Base-by-base conservation (phyloP, 2,113 vertebrate genomes). In the Thymallus thymallus region DNA sequence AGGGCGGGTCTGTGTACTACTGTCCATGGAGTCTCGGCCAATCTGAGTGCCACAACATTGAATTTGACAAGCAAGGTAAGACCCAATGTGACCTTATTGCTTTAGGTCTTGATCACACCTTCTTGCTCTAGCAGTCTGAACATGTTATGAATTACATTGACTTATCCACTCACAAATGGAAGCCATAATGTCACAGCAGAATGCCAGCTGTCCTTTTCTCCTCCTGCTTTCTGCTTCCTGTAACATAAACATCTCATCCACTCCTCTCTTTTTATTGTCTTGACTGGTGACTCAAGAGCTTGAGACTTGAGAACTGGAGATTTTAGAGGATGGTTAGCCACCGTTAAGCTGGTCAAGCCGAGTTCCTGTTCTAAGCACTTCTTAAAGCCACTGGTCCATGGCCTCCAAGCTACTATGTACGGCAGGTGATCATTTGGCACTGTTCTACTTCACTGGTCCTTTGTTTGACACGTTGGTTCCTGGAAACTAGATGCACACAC, bases 1-100 rank as follows among this genome's bases (percentile, higher is more conserved):
- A 96, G 78, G 95, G 95, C 9, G 96, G 96, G 3, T 93, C 95
- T 0, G 96, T 97, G 48, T 97, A 94, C 88, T 92, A 95, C 90
- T 98, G 96, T 73, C 94, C 95, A 3, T 97, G 96, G 96, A 83
- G 85, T 61, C 69, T 82, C 60, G 55, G 82, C 77, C 86, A 85
- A 71, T 73, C 90, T 0, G 65, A 91, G 32, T 91, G 89, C 24
- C 86, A 84, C 26, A 79, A 73, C 80, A 94, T 97, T 0, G 89
- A 92, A 68, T 97, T 98, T 84, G 96, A 97, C 81, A 55, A 71
- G 60, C 69, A 92, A 92, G 95, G 96, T 95, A 92, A 91, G 77
- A 1, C 14, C 24, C 9, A 67, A 18, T 45, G 32, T 9, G 65
- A 35, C 26, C 32, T 67, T 18, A 35, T 7, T 41, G 48, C 14